Evolutionary conservation across 2,797 vertebrate genomes (phyloP).

Genomic region (Alosa sapidissima): DNA sequence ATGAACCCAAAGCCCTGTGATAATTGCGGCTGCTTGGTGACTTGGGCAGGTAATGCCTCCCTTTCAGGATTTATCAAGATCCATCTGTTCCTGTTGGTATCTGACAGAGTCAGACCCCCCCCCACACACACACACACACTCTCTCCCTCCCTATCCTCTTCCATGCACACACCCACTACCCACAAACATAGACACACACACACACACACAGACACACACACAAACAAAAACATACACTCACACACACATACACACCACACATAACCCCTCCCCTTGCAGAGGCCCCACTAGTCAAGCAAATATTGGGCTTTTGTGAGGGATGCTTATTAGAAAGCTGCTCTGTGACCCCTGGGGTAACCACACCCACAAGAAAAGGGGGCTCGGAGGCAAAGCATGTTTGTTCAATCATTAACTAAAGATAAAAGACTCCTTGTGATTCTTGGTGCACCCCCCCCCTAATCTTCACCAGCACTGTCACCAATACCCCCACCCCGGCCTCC

Average conservation of each 20-base stretch:
- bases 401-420: constrained; percentile 81
- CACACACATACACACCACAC: neutral
- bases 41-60: constrained; percentile 89
- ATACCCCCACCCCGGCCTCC: constrained; percentile 32
- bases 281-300: constrained; percentile 75
- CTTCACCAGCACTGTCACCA: neutral
- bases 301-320: constrained; percentile 70
- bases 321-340: constrained; percentile 73
- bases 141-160: constrained; percentile 44
- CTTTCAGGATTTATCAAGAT: constrained; percentile 87
- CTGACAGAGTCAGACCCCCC: constrained; percentile 64
- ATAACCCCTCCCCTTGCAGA: constrained; percentile 35
- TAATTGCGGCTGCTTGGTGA: constrained; percentile 86
- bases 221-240: neutral
- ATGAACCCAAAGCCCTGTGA: constrained; percentile 86
- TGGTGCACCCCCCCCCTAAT: constrained; percentile 40
- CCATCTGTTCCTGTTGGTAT: constrained; percentile 83
- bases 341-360: constrained; percentile 68
- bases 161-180: constrained; percentile 33
- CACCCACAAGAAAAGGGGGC: constrained; percentile 66
- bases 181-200: neutral
- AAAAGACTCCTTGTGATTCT: constrained; percentile 70
- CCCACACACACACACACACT: neutral
- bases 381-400: constrained; percentile 68
- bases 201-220: neutral